These are phyloP conservation scores for Temnothorax curvispinosus DNA, from an alignment of 1,140 invertebrate genomes.

Conservation along the genomic window DNA sequence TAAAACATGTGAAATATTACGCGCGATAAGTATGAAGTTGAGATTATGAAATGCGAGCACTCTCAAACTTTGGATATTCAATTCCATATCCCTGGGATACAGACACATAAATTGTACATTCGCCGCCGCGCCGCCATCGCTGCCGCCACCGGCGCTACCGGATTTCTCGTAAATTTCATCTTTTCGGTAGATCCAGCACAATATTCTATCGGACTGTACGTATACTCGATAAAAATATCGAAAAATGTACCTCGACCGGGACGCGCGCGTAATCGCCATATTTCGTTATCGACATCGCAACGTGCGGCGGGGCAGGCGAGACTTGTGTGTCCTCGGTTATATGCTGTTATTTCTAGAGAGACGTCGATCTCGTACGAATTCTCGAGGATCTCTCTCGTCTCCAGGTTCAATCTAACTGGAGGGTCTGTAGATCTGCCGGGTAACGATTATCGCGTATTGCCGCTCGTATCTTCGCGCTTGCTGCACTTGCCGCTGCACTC, in stretches of 20 bases:
- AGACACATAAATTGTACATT: conserved; percentile 52
- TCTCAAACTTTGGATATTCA: conserved; percentile 57
- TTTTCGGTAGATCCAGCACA: conserved; percentile 56
- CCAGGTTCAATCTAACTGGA: background rate
- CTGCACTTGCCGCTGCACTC: conserved; percentile 15
- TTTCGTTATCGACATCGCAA: conserved; percentile 55
- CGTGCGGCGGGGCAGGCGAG: background rate
- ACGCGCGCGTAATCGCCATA: conserved; percentile 50
- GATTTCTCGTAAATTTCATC: conserved; percentile 57
- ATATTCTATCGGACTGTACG: conserved; percentile 52
- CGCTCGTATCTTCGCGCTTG: conserved; percentile 17
- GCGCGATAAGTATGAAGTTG: conserved; percentile 2
- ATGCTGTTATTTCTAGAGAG: conserved; percentile 40
- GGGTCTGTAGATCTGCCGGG: conserved; percentile 34
- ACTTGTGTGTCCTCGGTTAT: conserved; percentile 25
- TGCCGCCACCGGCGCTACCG: conserved; percentile 15
- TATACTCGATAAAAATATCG: conserved; percentile 51
- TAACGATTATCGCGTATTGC: conserved; percentile 54
- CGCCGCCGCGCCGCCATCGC: conserved; percentile 36
- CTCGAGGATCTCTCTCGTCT: conserved; percentile 32
- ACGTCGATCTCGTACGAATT: conserved; percentile 29
- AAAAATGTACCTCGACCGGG: conserved; percentile 23
- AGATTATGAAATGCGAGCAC: conserved; percentile 46
- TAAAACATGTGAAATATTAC: background rate
- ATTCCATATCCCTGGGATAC: conserved; percentile 58